These are phyloP conservation scores for Perdix hodgsoniae DNA, from an alignment of 2,797 vertebrate species.

Conservation along the genomic window DNA sequence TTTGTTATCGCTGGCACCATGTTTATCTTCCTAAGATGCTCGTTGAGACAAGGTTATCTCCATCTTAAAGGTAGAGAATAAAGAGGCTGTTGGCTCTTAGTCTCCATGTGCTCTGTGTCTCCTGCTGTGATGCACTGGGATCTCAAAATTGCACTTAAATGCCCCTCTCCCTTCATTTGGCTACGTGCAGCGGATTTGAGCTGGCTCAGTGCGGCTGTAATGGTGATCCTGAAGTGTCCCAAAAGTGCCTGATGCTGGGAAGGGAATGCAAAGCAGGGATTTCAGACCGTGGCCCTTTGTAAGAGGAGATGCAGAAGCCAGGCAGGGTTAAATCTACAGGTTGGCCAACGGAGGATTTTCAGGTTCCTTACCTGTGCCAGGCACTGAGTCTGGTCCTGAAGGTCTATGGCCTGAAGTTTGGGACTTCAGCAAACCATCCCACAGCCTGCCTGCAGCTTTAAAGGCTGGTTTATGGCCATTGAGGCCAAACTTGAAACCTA, in stretches of 20 bases:
- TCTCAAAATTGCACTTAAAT: not conserved
- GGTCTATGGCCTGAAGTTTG: not conserved
- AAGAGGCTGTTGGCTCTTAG: not conserved
- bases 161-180: not conserved
- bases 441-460: not conserved
- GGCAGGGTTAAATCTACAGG: rapidly evolving
- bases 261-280: not conserved
- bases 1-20: not conserved
- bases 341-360: not conserved
- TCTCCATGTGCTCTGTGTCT: not conserved
- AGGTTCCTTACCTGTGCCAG: not conserved
- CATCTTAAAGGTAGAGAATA: not conserved
- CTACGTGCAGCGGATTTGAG: not conserved
- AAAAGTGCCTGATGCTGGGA: not conserved
- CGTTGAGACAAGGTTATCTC: not conserved
- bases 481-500: not conserved
- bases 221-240: rapidly evolving
- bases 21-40: not conserved
- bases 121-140: not conserved
- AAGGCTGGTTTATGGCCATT: not conserved
- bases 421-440: not conserved
- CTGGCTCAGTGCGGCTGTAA: rapidly evolving
- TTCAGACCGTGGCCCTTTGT: not conserved
- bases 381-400: not conserved
- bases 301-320: not conserved